These are phyloP conservation scores for Xanthostigma xanthostigma DNA, from an alignment of 2,888 invertebrate genomes.

Conservation along the genomic window DNA sequence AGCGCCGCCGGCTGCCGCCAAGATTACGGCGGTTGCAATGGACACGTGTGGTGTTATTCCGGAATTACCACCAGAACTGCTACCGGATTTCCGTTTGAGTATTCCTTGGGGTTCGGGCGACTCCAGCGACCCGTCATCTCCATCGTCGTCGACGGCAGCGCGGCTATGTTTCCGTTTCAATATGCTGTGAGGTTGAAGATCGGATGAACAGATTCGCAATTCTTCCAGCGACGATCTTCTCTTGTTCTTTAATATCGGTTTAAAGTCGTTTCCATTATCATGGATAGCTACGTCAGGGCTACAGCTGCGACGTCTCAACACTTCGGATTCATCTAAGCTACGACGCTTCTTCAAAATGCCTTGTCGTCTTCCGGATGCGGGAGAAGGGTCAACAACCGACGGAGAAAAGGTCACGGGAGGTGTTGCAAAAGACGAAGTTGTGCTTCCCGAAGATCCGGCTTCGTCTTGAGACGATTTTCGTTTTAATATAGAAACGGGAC, in stretches of 20 bases:
- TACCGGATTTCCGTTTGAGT: slow-evolving; percentile 62
- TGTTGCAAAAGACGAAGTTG: slow-evolving; percentile 26
- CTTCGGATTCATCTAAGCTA: slow-evolving; percentile 66
- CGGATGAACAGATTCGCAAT: slow-evolving; percentile 46
- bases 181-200: slow-evolving; percentile 48
- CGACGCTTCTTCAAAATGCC: slow-evolving; percentile 73
- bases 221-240: slow-evolving; percentile 58
- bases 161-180: slow-evolving; percentile 52
- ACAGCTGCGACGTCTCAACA: slow-evolving; percentile 49
- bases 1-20: slow-evolving; percentile 47
- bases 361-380: slow-evolving; percentile 45
- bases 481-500: slow-evolving; percentile 41
- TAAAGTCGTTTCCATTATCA: slow-evolving; percentile 40
- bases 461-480: slow-evolving; percentile 36
- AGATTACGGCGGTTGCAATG: slow-evolving; percentile 49
- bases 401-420: slow-evolving; percentile 72
- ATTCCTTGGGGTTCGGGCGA: slow-evolving; percentile 64
- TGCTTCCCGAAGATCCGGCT: slow-evolving; percentile 17
- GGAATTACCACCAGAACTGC: slow-evolving; percentile 35
- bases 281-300: slow-evolving; percentile 52
- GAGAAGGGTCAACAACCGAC: slow-evolving; percentile 51
- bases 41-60: slow-evolving; percentile 51
- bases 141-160: slow-evolving; percentile 43
- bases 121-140: slow-evolving; percentile 35
- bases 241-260: slow-evolving; percentile 50